Conservation (phyloP, 2,888 invertebrate species). For the Chrysina gloriosa region DNA sequence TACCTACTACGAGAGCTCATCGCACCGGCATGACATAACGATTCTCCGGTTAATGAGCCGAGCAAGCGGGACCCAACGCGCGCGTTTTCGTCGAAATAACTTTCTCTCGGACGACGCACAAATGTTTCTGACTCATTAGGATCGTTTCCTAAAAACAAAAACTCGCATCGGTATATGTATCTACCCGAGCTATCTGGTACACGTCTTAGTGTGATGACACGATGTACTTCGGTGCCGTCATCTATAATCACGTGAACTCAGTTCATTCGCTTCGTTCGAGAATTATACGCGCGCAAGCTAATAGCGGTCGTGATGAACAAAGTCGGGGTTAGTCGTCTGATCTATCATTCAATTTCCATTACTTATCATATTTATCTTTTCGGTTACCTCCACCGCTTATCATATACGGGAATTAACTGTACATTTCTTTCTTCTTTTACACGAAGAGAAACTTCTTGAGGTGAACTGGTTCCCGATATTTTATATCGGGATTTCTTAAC, state of each 20-base stretch:
- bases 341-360: conserved; percentile 40
- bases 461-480: too few species aligned
- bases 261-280: background rate
- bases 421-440: background rate
- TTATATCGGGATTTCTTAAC: too few species aligned
- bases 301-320: background rate
- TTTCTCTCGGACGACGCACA: conserved; percentile 24
- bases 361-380: conserved; percentile 12
- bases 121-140: conserved; percentile 25
- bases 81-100: conserved; percentile 31
- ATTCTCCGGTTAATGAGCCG: conserved; percentile 14
- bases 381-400: too few species aligned
- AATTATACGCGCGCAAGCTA: background rate
- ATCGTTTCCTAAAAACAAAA: conserved; percentile 32
- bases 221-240: background rate
- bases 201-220: background rate
- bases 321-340: conserved; percentile 44
- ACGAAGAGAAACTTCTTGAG: too few species aligned
- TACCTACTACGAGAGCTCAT: background rate
- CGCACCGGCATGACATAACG: conserved; percentile 21
- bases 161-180: background rate
- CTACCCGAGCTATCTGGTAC: background rate
- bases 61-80: background rate
- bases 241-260: conserved; percentile 6
- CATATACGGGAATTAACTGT: background rate